phyloP scores from a whole-genome alignment of 2,797 vertebrate species.

The Propithecus deckenii region DNA sequence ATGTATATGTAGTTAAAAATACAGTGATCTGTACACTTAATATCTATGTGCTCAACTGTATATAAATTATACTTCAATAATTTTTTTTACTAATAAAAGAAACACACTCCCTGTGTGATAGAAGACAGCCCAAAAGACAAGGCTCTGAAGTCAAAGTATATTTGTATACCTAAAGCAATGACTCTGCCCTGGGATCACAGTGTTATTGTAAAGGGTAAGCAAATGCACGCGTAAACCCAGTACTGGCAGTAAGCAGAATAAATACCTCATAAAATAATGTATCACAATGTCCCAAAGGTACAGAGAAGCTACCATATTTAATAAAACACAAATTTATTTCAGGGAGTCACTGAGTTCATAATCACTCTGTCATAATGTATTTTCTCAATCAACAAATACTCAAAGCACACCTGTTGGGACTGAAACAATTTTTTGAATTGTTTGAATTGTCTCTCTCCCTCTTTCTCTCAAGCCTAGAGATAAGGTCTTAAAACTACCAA shows the following conservation, averaged over 20 bases:
- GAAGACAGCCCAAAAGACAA: not conserved
- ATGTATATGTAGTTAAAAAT: not conserved
- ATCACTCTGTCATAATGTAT: not conserved
- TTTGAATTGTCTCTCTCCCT: not conserved
- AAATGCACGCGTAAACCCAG: not conserved
- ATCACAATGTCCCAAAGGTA: not conserved
- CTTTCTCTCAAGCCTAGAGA: not conserved
- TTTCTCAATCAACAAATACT: constrained; percentile 26
- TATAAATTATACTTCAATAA: not conserved
- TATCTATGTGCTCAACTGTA: not conserved
- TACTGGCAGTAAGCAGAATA: not conserved
- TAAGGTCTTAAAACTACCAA: not conserved
- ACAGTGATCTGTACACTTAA: not conserved
- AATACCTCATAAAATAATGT: not conserved
- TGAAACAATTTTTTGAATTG: not conserved
- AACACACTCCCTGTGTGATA: not conserved
- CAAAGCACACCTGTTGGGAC: not conserved
- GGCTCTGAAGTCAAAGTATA: not conserved
- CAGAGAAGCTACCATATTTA: not conserved
- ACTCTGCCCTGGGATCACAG: not conserved
- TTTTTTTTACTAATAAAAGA: not conserved
- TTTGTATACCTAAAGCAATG: not conserved
- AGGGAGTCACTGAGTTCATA: not conserved
- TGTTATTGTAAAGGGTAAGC: not conserved
- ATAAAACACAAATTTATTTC: not conserved